Base-by-base conservation (phyloP, 1,140 invertebrate species). In the Holcopasites calliopsidis region DNA sequence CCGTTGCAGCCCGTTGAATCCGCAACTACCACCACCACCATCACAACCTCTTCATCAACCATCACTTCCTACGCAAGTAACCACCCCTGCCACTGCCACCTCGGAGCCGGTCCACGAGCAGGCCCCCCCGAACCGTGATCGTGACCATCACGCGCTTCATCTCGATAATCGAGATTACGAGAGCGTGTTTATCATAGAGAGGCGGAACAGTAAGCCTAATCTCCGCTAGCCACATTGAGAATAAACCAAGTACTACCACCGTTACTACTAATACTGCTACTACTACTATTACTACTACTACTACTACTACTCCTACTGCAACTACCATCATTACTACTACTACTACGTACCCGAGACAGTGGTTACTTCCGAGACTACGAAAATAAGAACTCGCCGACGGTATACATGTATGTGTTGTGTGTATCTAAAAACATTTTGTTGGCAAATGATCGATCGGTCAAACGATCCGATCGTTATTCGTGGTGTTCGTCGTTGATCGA, bases 151-250 rank as follows among this genome's bases (percentile, higher is more conserved):
- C 85, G 89, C 90, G 80, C 90, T 91, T 77, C 90, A 91, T 87
- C 90, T 91, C 86, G 90, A 92, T 89, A 91, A 94, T 92, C 93
- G 93, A 92, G 94, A 95, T 94, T 94, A 94, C 93, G 94, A 95
- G 92, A 95, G 94, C 92, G 94, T 95, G 90, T 95, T 95, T 94
- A 95, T 94, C 93, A 94, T 95, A 93, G 94, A 94, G 92, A 94
- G 94, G 93, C 94, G 94, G 92, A 93, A 93, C 92, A 93, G 93
- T 93, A 93, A 93, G 92, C 93, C 92, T 88, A 93, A 93, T 90
- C 92, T 92, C 87, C 90, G 90, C 89, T 91, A 92, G 85, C 84
- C 84, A 86, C 84, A 86, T 64, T 79, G 82, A 83, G 82, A 83
- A 61, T 44, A 82, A 75, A 87, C 77, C 85, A 87, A 87, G 77